A percentile compares a stretch with the other conserved stretches of the same genome.
Conservation (phyloP, 2,888 invertebrate genomes). For the Gymnoscelis rufifasciata region DNA sequence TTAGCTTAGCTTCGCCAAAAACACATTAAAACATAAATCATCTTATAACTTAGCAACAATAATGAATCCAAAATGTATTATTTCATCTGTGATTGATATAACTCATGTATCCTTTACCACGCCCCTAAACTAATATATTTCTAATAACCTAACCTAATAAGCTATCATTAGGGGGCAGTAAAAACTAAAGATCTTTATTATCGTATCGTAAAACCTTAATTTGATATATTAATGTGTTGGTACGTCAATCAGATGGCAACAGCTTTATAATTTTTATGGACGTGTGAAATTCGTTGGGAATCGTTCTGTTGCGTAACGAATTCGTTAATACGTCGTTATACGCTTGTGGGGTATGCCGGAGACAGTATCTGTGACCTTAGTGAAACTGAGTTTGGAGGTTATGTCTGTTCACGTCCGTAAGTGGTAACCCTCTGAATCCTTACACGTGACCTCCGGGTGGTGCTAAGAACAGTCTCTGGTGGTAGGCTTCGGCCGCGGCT, state of each 20-base stretch:
- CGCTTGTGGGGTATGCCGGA: too few relatives aligned
- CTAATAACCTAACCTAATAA: slow-evolving; percentile 34
- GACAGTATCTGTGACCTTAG: too few relatives aligned
- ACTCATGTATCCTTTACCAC: slow-evolving; percentile 8
- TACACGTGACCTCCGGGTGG: too few relatives aligned
- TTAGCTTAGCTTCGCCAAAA: too few relatives aligned
- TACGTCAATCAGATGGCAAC: slow-evolving; percentile 23
- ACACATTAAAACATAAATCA: too few relatives aligned
- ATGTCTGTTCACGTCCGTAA: too few relatives aligned
- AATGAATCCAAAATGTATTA: background rate
- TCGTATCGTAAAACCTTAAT: slow-evolving; percentile 25
- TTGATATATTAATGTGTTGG: slow-evolving; percentile 26
- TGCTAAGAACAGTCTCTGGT: too few relatives aligned
- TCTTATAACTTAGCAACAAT: background rate
- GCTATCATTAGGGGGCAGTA: slow-evolving; percentile 28
- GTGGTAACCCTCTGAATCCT: too few relatives aligned
- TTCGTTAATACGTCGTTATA: background rate
- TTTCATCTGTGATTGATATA: background rate
- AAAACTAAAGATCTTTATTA: slow-evolving; percentile 22
- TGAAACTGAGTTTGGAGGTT: too few relatives aligned
- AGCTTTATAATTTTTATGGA: slow-evolving; percentile 26
- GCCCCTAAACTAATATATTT: slow-evolving; percentile 40
- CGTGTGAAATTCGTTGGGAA: slow-evolving; percentile 23
- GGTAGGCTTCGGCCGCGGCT: too few relatives aligned
- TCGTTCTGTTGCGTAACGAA: slow-evolving; percentile 10